Percentiles rank a stretch among this genome's conserved stretches.
These are phyloP conservation scores for Toxotes chatareus DNA, from an alignment of 2,113 vertebrate species.

Conservation along the genomic window DNA sequence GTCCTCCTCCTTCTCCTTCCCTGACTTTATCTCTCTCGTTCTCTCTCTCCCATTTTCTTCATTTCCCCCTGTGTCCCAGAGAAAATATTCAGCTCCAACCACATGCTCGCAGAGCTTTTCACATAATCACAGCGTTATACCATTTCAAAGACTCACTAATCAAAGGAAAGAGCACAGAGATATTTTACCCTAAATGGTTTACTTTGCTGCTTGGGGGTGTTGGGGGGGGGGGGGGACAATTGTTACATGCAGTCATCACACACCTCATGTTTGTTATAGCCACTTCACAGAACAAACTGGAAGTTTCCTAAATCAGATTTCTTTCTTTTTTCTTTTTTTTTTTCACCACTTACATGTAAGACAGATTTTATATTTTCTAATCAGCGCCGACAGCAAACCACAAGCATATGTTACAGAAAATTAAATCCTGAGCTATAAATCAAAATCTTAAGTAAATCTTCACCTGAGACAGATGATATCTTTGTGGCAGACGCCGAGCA, in stretches of 20 bases:
- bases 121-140: constrained; percentile 82
- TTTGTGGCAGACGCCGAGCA: not conserved
- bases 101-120: constrained; percentile 76
- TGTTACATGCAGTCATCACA: constrained; percentile 52
- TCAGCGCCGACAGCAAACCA: not conserved
- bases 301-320: not conserved
- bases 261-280: constrained; percentile 66
- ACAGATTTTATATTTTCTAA: not conserved
- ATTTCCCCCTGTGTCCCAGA: constrained; percentile 80
- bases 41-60: constrained; percentile 78
- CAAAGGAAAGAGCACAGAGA: constrained; percentile 74
- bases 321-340: too few species aligned
- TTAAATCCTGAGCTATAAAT: not conserved
- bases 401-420: not conserved
- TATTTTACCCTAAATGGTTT: constrained; percentile 76
- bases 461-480: constrained; percentile 10
- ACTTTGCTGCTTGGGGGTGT: constrained; percentile 49
- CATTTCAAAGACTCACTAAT: constrained; percentile 79
- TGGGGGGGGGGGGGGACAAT: not conserved
- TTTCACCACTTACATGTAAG: not conserved
- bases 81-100: constrained; percentile 76
- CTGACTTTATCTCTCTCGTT: constrained; percentile 75
- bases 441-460: not conserved
- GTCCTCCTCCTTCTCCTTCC: constrained; percentile 82
- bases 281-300: constrained; percentile 37